Conservation (phyloP, 2,888 invertebrate species). For the Fragum fragum region DNA sequence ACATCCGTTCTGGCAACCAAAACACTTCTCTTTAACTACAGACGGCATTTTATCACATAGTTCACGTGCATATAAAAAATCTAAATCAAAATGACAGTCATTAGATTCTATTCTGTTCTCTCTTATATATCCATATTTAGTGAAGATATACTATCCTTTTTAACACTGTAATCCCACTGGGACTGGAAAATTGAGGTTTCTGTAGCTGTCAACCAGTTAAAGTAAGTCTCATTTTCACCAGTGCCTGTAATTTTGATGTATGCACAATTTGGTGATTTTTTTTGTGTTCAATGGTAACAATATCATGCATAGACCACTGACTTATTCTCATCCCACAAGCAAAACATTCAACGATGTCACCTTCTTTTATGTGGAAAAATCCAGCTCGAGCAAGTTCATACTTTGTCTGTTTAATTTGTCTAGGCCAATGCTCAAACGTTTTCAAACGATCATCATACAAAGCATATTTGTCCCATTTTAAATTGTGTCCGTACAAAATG, state of each 20-base stretch:
- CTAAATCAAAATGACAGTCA: too few species aligned
- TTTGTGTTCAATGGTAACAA: slow-evolving; percentile 32
- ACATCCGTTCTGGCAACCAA: slow-evolving; percentile 36
- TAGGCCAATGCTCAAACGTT: slow-evolving; percentile 46
- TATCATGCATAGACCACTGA: slow-evolving; percentile 40
- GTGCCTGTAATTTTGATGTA: slow-evolving; percentile 38
- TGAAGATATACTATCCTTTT: too few species aligned
- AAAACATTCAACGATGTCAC: slow-evolving; percentile 52
- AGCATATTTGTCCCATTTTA: slow-evolving; percentile 41
- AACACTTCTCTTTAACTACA: slow-evolving; percentile 43
- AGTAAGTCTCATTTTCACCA: slow-evolving; percentile 1
- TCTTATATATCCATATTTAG: slow-evolving; percentile 44
- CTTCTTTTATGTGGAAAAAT: slow-evolving; percentile 50
- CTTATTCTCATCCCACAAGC: slow-evolving; percentile 46
- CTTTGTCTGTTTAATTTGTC: slow-evolving; percentile 46
- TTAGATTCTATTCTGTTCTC: slow-evolving; percentile 39
- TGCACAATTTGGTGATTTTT: slow-evolving; percentile 40
- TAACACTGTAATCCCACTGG: slow-evolving; percentile 1
- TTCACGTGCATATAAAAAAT: slow-evolving; percentile 51
- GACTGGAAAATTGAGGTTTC: not conserved
- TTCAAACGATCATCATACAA: slow-evolving; percentile 39
- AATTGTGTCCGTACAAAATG: slow-evolving; percentile 35
- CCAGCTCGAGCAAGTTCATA: slow-evolving; percentile 42
- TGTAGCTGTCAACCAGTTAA: not conserved
- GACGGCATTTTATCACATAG: slow-evolving; percentile 22